These are phyloP conservation scores for Aurelia aurita DNA, from an alignment of 30 jellyfish, hydroid and myxozoan species.

Conservation along the genomic window DNA sequence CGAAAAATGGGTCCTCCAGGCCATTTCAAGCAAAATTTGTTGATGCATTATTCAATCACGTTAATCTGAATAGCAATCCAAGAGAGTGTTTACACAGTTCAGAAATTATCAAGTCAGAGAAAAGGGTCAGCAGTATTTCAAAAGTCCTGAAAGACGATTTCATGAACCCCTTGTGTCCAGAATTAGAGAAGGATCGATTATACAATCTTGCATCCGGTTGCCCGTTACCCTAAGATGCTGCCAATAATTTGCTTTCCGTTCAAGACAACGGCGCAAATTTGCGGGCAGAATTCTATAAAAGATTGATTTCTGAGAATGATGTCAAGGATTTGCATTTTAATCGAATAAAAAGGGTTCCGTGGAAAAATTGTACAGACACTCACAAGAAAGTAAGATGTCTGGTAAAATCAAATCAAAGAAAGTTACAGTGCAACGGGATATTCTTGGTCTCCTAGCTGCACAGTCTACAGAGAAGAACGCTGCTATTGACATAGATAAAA, in stretches of 20 bases:
- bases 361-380: constrained; percentile 44
- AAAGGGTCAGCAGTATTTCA: too few relatives aligned
- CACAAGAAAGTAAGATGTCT: constrained; percentile 48
- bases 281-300: constrained; percentile 17
- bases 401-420: constrained; percentile 37
- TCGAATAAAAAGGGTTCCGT: constrained; percentile 34
- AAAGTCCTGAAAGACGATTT: too few relatives aligned
- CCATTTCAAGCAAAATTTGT: too few relatives aligned
- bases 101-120: too few relatives aligned
- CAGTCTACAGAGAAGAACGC: constrained; percentile 43
- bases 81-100: too few relatives aligned
- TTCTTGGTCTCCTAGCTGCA: constrained; percentile 46
- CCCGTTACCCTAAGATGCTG: constrained; percentile 44
- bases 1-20: too few relatives aligned
- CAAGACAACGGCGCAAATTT: constrained; percentile 15
- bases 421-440: constrained; percentile 28
- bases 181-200: constrained; percentile 37
- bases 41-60: too few relatives aligned
- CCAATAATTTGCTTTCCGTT: neutral
- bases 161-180: too few relatives aligned
- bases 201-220: constrained; percentile 57
- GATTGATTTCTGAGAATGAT: constrained; percentile 26
- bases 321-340: constrained; percentile 19
- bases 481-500: constrained; percentile 37
- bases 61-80: too few relatives aligned